phyloP scores from a whole-genome alignment of 2,888 invertebrate genomes.

The Orchesella flavescens region DNA sequence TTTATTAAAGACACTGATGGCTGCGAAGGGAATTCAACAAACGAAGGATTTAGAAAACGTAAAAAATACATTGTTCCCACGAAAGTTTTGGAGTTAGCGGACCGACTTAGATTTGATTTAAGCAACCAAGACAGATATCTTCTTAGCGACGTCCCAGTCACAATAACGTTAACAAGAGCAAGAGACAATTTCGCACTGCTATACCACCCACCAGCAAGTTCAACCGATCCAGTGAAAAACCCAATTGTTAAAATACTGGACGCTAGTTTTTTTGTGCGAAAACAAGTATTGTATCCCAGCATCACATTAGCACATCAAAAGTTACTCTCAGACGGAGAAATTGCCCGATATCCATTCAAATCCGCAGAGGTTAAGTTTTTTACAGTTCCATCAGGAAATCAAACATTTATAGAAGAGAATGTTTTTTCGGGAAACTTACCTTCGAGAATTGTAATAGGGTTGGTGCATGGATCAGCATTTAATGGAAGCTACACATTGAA shows the following conservation, averaged over 20 bases:
- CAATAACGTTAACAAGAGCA: constrained; percentile 24
- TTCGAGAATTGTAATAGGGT: constrained; percentile 72
- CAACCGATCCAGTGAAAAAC: background rate
- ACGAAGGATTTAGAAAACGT: constrained; percentile 24
- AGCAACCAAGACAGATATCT: constrained; percentile 35
- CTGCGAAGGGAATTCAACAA: background rate
- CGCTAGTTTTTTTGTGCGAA: constrained; percentile 69
- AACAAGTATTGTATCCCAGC: constrained; percentile 62
- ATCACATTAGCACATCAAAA: constrained; percentile 67
- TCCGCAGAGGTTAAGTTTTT: constrained; percentile 64
- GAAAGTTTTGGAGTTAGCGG: constrained; percentile 29
- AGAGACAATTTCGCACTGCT: constrained; percentile 37
- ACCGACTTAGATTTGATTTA: constrained; percentile 39
- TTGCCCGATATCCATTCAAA: constrained; percentile 67
- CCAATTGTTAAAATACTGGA: constrained; percentile 66
- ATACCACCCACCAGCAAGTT: background rate
- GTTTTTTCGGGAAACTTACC: constrained; percentile 73
- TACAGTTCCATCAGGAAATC: constrained; percentile 67
- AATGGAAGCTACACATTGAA: constrained; percentile 68
- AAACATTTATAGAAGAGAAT: constrained; percentile 72
- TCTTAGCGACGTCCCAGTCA: constrained; percentile 41
- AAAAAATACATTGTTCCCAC: background rate
- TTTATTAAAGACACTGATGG: constrained; percentile 51
- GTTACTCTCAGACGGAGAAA: constrained; percentile 46
- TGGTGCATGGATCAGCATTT: constrained; percentile 68